These are phyloP conservation scores for Micromussa lordhowensis DNA, from an alignment of 92 coral and sea anemone genomes.

Conservation along the genomic window DNA sequence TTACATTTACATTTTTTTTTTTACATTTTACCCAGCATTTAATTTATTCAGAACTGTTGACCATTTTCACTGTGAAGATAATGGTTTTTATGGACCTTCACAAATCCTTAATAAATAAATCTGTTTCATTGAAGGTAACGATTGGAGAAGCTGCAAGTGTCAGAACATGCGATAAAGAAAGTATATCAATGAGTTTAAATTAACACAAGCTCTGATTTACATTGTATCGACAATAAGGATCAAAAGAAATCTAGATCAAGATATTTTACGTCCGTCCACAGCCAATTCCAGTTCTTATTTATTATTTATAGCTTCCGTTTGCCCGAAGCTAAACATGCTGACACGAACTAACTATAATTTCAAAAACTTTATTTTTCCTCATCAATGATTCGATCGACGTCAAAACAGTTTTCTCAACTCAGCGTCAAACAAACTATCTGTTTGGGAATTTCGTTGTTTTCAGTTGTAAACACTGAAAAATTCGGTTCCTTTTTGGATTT, in stretches of 20 bases:
- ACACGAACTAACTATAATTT: background rate
- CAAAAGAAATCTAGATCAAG: background rate
- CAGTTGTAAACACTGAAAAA: background rate
- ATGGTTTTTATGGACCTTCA: background rate
- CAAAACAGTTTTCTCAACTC: background rate
- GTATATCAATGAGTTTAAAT: background rate
- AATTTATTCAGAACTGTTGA: background rate
- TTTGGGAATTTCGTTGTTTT: background rate
- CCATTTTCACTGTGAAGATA: background rate
- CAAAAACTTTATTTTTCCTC: background rate
- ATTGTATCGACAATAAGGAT: background rate
- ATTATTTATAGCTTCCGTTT: conserved; percentile 10
- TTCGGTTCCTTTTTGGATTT: background rate
- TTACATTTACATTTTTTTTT: too few species aligned
- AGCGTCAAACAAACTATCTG: background rate
- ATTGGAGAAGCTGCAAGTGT: background rate
- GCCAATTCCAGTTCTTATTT: background rate
- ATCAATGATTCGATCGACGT: background rate
- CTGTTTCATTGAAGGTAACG: background rate
- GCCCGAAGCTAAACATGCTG: background rate
- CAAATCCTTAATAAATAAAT: background rate
- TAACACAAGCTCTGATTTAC: background rate
- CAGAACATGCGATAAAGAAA: background rate
- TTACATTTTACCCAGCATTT: background rate
- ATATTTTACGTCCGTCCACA: background rate